A percentile compares a stretch with the other conserved stretches of the same genome.
Evolutionary conservation across 1,140 invertebrate genomes (phyloP).

Genomic region (Steinernema feltiae): DNA sequence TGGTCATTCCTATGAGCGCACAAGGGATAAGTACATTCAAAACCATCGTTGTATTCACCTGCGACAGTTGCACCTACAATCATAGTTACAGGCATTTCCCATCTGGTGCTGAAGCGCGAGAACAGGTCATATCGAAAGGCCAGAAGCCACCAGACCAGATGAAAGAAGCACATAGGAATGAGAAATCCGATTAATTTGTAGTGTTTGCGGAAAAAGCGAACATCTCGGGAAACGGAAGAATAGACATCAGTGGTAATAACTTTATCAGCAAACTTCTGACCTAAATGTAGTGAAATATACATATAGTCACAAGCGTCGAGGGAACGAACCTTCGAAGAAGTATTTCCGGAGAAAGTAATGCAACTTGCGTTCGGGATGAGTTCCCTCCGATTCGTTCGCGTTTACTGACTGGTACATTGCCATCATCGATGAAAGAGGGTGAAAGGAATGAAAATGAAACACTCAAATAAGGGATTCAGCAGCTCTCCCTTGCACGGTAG

Average conservation of each 20-base stretch:
- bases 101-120: conserved; percentile 30
- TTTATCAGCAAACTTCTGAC: conserved; percentile 17
- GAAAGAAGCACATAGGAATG: conserved; percentile 1
- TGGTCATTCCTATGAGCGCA: conserved; percentile 33
- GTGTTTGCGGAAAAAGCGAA: conserved; percentile 14
- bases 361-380: not conserved
- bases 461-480: no score
- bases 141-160: conserved; percentile 31
- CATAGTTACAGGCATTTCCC: conserved; percentile 44
- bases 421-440: no score
- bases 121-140: conserved; percentile 41
- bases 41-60: conserved; percentile 31
- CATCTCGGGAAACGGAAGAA: not conserved
- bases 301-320: not conserved
- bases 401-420: no score
- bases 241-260: not conserved
- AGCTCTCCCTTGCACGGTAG: no score
- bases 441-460: no score
- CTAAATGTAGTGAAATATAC: conserved; percentile 18
- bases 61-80: conserved; percentile 40
- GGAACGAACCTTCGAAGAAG: conserved; percentile 21
- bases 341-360: conserved; percentile 16
- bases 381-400: not conserved
- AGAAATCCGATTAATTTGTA: conserved; percentile 30
- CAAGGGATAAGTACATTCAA: not conserved